Evolutionary conservation across 2,888 invertebrate species (phyloP).

Genomic region (Argyresthia goedartella): DNA sequence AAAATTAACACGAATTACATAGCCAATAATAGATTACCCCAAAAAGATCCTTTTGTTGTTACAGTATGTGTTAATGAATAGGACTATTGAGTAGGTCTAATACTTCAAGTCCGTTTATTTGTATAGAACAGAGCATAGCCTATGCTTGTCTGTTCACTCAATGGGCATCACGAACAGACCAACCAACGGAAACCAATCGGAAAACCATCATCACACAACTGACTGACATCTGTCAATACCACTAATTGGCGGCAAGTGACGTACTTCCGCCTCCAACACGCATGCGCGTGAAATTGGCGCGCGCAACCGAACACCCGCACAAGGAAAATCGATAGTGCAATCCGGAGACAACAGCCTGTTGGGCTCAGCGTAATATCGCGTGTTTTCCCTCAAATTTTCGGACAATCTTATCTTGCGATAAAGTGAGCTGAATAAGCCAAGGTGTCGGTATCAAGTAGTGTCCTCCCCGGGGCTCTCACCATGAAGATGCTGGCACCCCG

Average conservation of each 20-base stretch:
- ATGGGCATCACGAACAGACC: no score
- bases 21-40: no score
- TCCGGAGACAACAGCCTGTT: constrained; percentile 56
- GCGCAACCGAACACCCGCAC: constrained; percentile 38
- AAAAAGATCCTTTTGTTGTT: no score
- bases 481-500: constrained; percentile 62
- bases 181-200: neutral
- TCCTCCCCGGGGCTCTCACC: constrained; percentile 52
- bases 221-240: constrained; percentile 17
- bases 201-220: neutral
- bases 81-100: no score
- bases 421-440: constrained; percentile 36
- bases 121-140: no score
- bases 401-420: neutral
- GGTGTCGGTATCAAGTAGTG: constrained; percentile 61
- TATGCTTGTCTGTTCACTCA: no score
- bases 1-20: no score
- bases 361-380: constrained; percentile 31
- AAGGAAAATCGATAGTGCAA: constrained; percentile 57
- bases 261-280: constrained; percentile 32
- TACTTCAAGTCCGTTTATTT: no score
- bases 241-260: constrained; percentile 32
- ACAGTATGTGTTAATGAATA: no score
- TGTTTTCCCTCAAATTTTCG: constrained; percentile 17
- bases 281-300: constrained; percentile 14